Conservation (phyloP, 2,888 invertebrate genomes). For the Pachliopta kotzebuea region DNA sequence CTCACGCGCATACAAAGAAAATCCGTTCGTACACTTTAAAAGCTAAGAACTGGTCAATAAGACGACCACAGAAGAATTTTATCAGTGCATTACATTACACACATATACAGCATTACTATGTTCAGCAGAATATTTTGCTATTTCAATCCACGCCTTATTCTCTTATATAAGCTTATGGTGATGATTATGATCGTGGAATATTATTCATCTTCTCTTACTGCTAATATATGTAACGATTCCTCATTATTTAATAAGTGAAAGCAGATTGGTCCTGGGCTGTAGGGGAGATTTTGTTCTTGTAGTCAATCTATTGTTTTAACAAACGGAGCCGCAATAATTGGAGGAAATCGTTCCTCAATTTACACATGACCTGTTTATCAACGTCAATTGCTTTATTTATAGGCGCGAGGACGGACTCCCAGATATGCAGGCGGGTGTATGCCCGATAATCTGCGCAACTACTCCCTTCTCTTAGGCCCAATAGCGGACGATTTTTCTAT, state of each 20-base stretch:
- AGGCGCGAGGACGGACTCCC: slow-evolving; percentile 5
- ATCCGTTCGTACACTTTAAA: slow-evolving; percentile 48
- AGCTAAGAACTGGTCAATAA: too few relatives aligned
- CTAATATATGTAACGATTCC: too few relatives aligned
- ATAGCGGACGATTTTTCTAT: neutral
- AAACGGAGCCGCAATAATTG: neutral
- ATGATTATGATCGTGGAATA: too few relatives aligned
- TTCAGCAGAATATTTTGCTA: too few relatives aligned
- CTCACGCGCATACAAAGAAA: slow-evolving; percentile 84
- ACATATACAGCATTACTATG: neutral
- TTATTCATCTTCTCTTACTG: too few relatives aligned
- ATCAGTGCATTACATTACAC: neutral
- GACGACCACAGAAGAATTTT: too few relatives aligned
- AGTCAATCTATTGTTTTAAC: neutral
- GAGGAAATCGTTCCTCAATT: slow-evolving; percentile 13
- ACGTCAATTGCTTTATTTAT: slow-evolving; percentile 23
- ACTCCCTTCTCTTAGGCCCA: neutral
- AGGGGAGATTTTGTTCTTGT: neutral
- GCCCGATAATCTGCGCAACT: slow-evolving; percentile 10
- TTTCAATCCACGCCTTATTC: too few relatives aligned
- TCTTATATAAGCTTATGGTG: too few relatives aligned
- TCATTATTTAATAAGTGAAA: too few relatives aligned
- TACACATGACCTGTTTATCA: slow-evolving; percentile 18
- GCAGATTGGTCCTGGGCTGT: too few relatives aligned
- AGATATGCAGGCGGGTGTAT: slow-evolving; percentile 3